A percentile compares a stretch with the other conserved stretches of the same genome.
phyloP scores from a whole-genome alignment of 2,888 invertebrate species.

The Lacanobia wlatinum region DNA sequence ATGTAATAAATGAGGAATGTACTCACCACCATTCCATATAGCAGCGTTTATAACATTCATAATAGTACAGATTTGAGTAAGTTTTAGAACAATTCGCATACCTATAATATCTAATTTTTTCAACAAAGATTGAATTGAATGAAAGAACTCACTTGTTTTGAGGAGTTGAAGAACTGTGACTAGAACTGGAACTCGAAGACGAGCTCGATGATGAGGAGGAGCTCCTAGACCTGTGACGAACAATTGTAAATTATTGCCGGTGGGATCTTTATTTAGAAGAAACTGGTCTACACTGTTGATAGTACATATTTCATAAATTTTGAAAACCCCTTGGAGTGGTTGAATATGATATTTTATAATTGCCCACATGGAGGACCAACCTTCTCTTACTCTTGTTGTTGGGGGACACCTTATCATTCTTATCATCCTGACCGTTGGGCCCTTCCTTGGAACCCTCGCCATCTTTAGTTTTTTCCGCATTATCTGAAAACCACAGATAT shows the following conservation, averaged over 20 bases:
- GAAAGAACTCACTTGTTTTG: constrained; percentile 83
- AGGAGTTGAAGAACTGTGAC: constrained; percentile 84
- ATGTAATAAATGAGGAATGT: constrained; percentile 33
- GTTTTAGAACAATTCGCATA: constrained; percentile 16
- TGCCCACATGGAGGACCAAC: constrained; percentile 74
- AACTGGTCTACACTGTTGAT: background rate
- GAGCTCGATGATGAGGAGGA: constrained; percentile 87
- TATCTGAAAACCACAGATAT: constrained; percentile 69
- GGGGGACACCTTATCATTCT: constrained; percentile 79
- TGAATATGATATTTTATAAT: constrained; percentile 41
- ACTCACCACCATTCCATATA: constrained; percentile 55
- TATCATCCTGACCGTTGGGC: constrained; percentile 71
- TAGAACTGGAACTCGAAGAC: constrained; percentile 87
- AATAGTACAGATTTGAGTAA: constrained; percentile 31
- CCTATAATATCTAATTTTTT: background rate
- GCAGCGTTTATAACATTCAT: constrained; percentile 44
- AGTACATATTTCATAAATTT: background rate
- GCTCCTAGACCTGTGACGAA: constrained; percentile 80
- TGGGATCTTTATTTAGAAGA: background rate
- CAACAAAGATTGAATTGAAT: background rate
- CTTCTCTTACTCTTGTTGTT: constrained; percentile 81
- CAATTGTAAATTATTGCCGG: constrained; percentile 6
- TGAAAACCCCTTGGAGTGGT: background rate
- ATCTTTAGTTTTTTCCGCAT: constrained; percentile 77
- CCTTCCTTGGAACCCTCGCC: constrained; percentile 76